Evolutionary conservation across 35 echinoderm and acorn worm genomes (phyloP).

Genomic region (Amphiura filiformis): DNA sequence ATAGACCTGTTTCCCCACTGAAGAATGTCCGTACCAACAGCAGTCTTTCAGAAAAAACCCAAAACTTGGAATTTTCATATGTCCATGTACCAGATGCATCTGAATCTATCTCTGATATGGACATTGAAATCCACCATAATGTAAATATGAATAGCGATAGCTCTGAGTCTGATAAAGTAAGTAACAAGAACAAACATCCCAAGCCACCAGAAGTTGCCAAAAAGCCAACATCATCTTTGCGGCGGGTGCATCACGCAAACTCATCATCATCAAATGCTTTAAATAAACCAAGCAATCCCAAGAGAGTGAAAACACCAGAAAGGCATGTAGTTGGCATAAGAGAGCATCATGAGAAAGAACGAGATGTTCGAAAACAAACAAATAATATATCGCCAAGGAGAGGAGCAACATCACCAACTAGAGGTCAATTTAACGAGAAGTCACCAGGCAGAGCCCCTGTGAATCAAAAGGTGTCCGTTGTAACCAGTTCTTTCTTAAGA

Average conservation of each 20-base stretch:
- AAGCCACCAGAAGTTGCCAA: not conserved
- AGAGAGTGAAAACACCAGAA: conserved; percentile 56
- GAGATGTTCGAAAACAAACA: not conserved
- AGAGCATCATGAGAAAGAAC: conserved; percentile 53
- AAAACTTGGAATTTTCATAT: not conserved
- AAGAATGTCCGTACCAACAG: too few relatives aligned
- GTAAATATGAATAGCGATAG: not conserved
- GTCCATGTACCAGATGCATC: not conserved
- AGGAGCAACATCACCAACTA: not conserved
- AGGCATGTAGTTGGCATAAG: conserved; percentile 43
- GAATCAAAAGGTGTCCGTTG: not conserved
- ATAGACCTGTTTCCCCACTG: conserved; percentile 41
- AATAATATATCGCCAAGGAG: not conserved
- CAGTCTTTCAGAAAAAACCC: not conserved
- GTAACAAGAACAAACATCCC: not conserved
- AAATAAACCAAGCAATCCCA: not conserved
- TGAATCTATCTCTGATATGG: not conserved
- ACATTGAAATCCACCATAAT: not conserved
- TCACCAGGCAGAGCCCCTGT: too few relatives aligned
- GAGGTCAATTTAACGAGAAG: too few relatives aligned
- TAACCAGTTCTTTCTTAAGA: not conserved
- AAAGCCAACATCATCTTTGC: not conserved
- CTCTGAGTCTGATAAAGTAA: not conserved
- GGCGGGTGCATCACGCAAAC: too few relatives aligned
- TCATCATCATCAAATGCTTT: not conserved